Conservation (phyloP, 2,113 vertebrate genomes). For the Hydrolagus affinis region DNA sequence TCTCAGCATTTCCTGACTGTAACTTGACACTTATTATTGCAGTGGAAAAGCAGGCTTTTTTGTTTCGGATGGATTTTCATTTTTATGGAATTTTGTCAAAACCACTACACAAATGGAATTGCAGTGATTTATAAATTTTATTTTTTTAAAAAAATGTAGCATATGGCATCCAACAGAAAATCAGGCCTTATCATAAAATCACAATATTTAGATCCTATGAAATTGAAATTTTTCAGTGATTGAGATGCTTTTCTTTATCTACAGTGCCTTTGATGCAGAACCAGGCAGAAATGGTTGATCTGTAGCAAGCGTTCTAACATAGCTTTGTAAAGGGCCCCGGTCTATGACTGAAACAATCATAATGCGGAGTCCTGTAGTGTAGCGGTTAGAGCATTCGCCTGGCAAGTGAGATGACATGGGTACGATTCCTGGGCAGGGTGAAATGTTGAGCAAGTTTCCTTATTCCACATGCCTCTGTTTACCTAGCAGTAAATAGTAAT, state of each 20-base stretch:
- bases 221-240: background rate
- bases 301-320: too few relatives aligned
- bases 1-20: conserved; percentile 14
- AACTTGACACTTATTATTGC: background rate
- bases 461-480: too few relatives aligned
- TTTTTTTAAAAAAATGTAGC: background rate
- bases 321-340: too few relatives aligned
- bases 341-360: too few relatives aligned
- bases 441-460: too few relatives aligned
- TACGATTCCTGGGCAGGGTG: too few relatives aligned
- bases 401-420: too few relatives aligned
- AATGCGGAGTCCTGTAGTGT: too few relatives aligned
- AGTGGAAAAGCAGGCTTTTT: background rate
- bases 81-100: conserved; percentile 1
- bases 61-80: background rate
- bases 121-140: background rate
- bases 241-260: background rate
- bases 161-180: background rate
- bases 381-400: too few relatives aligned
- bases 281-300: background rate
- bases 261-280: background rate
- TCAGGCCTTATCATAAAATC: background rate
- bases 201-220: background rate
- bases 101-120: background rate
- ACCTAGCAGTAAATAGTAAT: too few relatives aligned